phyloP scores from a whole-genome alignment of 1,140 invertebrate genomes.

The Hyles euphorbiae region DNA sequence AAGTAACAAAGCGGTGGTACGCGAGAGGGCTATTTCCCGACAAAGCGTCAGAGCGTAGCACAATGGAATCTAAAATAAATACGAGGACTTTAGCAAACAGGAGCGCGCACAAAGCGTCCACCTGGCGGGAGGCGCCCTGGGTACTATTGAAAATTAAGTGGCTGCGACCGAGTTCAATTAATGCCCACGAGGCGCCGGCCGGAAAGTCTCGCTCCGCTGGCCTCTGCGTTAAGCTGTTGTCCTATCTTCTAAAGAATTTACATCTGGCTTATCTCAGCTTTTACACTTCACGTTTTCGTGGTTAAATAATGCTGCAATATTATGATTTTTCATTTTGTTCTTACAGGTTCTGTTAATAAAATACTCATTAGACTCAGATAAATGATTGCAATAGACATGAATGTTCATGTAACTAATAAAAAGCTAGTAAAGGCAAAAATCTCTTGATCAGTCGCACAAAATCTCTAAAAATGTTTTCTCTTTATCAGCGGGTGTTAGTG shows the following conservation, averaged over 20 bases:
- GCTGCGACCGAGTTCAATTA: slow-evolving; percentile 53
- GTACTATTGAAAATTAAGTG: slow-evolving; percentile 58
- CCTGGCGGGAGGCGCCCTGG: slow-evolving; percentile 39
- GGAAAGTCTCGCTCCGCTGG: slow-evolving; percentile 12
- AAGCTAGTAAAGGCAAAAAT: no score
- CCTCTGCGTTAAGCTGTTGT: not conserved
- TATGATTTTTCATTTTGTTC: no score
- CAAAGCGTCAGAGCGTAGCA: slow-evolving; percentile 63
- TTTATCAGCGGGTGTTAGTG: not conserved
- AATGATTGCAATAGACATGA: no score
- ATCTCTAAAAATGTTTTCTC: slow-evolving; percentile 1
- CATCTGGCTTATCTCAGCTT: no score
- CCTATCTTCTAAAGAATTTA: not conserved
- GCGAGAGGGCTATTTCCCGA: slow-evolving; percentile 59
- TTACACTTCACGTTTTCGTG: no score
- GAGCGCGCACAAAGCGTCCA: slow-evolving; percentile 62
- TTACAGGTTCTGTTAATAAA: no score
- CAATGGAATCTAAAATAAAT: slow-evolving; percentile 74
- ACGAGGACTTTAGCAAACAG: slow-evolving; percentile 70
- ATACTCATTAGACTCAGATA: no score
- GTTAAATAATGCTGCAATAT: no score
- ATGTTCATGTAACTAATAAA: no score
- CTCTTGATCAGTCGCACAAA: not conserved
- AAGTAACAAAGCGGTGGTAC: slow-evolving; percentile 67
- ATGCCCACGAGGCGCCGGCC: slow-evolving; percentile 39